These are phyloP conservation scores for Laupala kohalensis DNA, from an alignment of 1,140 invertebrate genomes.

Conservation along the genomic window DNA sequence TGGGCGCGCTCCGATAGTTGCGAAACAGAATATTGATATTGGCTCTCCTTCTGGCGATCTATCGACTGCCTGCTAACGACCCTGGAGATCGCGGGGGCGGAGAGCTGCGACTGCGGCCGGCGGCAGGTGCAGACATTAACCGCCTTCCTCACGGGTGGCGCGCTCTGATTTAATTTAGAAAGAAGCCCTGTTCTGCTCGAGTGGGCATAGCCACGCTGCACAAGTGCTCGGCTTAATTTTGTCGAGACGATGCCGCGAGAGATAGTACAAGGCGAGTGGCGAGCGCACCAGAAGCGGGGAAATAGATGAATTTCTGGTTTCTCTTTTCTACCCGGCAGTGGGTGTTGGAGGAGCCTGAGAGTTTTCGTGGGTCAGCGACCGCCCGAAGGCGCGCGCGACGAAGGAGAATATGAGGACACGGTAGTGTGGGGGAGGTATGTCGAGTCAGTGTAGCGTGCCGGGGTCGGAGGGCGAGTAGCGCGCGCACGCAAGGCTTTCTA, in stretches of 20 bases:
- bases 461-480: no score
- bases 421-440: no score
- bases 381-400: no score
- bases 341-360: no score
- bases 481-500: no score
- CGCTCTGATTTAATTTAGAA: background rate
- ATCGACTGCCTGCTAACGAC: background rate
- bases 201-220: background rate
- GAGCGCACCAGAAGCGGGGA: no score
- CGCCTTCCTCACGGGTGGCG: background rate
- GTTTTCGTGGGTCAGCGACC: no score
- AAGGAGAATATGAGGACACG: no score
- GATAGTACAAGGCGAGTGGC: background rate
- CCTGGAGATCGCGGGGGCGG: background rate
- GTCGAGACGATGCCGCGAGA: background rate
- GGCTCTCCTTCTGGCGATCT: background rate
- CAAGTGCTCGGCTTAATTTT: background rate
- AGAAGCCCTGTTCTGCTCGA: background rate
- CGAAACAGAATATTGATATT: background rate
- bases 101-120: background rate
- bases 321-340: no score
- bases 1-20: background rate
- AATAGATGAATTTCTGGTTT: no score
- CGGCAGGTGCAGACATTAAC: background rate
- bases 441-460: no score